Evolutionary conservation across 2,888 invertebrate genomes (phyloP).

Genomic region (Scotopteryx bipunctaria): DNA sequence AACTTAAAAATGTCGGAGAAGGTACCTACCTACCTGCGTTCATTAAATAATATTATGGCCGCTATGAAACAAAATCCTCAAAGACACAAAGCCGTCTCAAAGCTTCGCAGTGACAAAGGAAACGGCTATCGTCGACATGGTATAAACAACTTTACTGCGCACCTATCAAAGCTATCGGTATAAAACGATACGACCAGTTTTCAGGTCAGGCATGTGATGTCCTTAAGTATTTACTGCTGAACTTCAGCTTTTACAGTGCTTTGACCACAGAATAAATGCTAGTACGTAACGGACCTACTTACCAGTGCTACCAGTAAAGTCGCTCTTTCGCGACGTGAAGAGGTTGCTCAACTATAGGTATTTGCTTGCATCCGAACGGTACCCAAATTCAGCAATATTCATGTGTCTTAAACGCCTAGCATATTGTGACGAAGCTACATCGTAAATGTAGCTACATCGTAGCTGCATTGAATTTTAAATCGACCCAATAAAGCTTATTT

Average conservation of each 20-base stretch:
- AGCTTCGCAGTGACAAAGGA: conserved; percentile 25
- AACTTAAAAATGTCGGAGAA: conserved; percentile 2
- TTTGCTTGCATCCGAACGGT: too few relatives aligned
- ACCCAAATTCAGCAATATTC: too few relatives aligned
- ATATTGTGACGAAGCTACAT: too few relatives aligned
- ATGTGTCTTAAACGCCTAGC: too few relatives aligned
- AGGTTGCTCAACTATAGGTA: too few relatives aligned
- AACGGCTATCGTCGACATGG: conserved; percentile 21
- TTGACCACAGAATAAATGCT: conserved; percentile 8
- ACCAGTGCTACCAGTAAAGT: too few relatives aligned
- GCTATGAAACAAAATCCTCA: conserved; percentile 24
- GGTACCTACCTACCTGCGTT: too few relatives aligned
- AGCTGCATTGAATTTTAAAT: not conserved
- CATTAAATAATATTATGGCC: conserved; percentile 13
- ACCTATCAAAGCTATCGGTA: conserved; percentile 26
- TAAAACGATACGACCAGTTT: conserved; percentile 28
- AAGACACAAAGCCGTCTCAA: conserved; percentile 17
- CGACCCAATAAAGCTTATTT: not conserved
- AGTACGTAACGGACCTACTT: not conserved
- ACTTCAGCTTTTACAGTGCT: conserved; percentile 34
- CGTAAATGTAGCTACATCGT: too few relatives aligned
- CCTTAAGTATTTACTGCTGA: conserved; percentile 32
- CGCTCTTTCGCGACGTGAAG: too few relatives aligned
- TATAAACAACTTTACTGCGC: conserved; percentile 32
- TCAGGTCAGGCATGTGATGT: conserved; percentile 12